phyloP scores from a whole-genome alignment of 2,797 vertebrate species.

The Buceros bicornis region DNA sequence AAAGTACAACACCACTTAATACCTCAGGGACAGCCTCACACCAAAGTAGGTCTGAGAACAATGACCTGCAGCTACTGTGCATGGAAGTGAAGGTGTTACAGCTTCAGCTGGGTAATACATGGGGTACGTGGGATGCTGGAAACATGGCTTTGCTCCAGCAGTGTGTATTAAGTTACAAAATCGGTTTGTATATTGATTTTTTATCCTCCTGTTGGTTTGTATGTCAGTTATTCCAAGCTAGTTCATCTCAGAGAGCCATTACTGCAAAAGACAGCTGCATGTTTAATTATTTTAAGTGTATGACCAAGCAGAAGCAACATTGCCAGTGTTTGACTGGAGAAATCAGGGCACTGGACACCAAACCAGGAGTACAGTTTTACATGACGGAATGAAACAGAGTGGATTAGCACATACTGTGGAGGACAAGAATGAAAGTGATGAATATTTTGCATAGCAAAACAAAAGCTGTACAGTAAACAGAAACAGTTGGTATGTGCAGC shows the following conservation, averaged over 20 bases:
- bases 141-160: not conserved
- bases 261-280: not conserved
- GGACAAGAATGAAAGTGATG: not conserved
- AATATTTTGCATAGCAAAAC: not conserved
- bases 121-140: accelerated
- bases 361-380: not conserved
- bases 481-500: not conserved
- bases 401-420: not conserved
- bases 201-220: not conserved
- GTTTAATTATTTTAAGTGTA: not conserved
- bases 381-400: not conserved
- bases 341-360: not conserved
- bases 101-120: not conserved
- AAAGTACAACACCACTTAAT: not conserved
- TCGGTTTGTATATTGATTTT: not conserved
- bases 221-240: not conserved
- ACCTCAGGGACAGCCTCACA: not conserved
- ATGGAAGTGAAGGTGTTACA: not conserved
- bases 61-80: not conserved
- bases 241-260: not conserved
- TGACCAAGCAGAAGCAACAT: not conserved
- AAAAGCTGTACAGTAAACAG: not conserved
- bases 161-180: not conserved
- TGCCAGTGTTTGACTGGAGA: not conserved
- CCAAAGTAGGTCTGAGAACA: not conserved